A percentile compares a stretch with the other conserved stretches of the same genome.
These are phyloP conservation scores for Caligus rogercresseyi DNA, from an alignment of 1,140 invertebrate genomes.

Conservation along the genomic window DNA sequence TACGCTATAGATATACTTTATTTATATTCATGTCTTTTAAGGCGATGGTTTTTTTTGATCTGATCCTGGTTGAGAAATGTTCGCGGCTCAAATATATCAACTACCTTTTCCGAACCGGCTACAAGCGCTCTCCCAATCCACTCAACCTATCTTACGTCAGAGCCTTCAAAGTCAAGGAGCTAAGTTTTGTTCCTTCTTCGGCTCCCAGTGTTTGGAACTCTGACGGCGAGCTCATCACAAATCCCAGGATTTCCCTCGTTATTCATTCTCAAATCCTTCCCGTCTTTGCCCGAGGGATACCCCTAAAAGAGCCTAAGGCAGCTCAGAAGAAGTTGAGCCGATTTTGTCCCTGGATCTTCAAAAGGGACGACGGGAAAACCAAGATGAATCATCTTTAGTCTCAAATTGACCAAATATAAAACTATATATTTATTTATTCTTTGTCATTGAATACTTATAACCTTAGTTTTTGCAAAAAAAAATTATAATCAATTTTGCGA, in stretches of 20 bases:
- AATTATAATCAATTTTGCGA: too few relatives aligned
- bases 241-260: neutral
- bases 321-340: neutral
- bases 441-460: too few relatives aligned
- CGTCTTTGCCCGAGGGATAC: neutral
- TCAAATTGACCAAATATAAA: too few relatives aligned
- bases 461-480: too few relatives aligned
- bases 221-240: slow-evolving; percentile 1
- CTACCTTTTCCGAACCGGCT: slow-evolving; percentile 37
- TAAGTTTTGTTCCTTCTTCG: neutral
- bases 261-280: neutral
- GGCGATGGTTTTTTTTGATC: slow-evolving; percentile 56
- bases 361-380: neutral
- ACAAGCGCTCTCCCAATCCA: slow-evolving; percentile 21
- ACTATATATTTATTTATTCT: too few relatives aligned
- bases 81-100: slow-evolving; percentile 51
- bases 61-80: slow-evolving; percentile 54
- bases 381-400: neutral
- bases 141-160: neutral
- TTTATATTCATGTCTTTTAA: too few relatives aligned
- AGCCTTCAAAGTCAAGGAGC: neutral
- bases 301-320: neutral
- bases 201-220: neutral
- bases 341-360: neutral
- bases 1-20: too few relatives aligned